Percentiles rank a stretch among this genome's conserved stretches.
Evolutionary conservation across 2,888 invertebrate genomes (phyloP).

Genomic region (Orchesellides sinensis): DNA sequence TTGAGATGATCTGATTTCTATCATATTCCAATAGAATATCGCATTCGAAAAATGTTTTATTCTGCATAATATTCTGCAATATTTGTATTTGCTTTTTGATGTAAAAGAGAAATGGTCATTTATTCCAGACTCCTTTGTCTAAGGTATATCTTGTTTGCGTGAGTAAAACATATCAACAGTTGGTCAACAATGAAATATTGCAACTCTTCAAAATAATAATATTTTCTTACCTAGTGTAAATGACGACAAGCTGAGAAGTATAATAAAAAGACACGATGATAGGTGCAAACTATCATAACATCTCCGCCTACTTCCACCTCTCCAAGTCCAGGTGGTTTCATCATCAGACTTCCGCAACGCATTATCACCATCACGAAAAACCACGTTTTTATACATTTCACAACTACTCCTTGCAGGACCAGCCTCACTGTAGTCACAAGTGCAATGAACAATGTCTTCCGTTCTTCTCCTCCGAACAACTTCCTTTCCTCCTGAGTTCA

Average conservation of each 20-base stretch:
- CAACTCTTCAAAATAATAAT: not conserved
- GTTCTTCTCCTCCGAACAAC: not conserved
- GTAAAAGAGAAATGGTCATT: too few species aligned
- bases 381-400: too few species aligned
- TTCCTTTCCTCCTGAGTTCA: not conserved
- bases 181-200: too few species aligned
- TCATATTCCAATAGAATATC: too few species aligned
- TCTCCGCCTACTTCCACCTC: not conserved
- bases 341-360: not conserved
- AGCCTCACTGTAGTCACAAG: constrained; percentile 6
- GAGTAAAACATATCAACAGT: too few species aligned
- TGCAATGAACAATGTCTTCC: constrained; percentile 36
- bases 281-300: not conserved
- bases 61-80: too few species aligned
- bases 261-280: not conserved
- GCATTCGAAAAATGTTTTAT: too few species aligned
- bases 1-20: too few species aligned
- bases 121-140: too few species aligned
- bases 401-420: not conserved
- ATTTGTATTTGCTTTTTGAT: too few species aligned
- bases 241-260: not conserved
- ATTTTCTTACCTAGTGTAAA: constrained; percentile 6
- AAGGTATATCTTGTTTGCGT: too few species aligned
- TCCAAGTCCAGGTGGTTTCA: not conserved
- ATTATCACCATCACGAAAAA: not conserved